These are phyloP conservation scores for Junco hyemalis DNA, from an alignment of 2,113 vertebrate genomes.

Conservation along the genomic window DNA sequence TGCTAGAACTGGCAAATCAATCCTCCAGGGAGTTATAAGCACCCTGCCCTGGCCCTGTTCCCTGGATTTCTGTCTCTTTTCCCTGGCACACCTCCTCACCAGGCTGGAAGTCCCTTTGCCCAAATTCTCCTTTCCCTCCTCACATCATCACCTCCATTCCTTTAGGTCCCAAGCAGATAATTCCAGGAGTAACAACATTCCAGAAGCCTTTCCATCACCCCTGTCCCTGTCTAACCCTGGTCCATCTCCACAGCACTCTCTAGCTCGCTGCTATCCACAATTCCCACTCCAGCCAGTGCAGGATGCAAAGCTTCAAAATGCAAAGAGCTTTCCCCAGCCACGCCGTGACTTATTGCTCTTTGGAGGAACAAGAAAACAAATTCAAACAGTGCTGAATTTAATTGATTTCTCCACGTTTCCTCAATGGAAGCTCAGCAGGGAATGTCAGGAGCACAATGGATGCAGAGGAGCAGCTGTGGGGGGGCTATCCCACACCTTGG, in stretches of 20 bases:
- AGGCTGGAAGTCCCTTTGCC: conserved; percentile 55
- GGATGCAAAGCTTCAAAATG: background rate
- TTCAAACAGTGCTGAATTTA: background rate
- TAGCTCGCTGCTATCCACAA: background rate
- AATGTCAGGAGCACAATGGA: background rate
- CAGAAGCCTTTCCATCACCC: background rate
- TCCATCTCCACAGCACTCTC: background rate
- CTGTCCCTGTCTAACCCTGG: background rate
- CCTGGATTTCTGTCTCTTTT: conserved; percentile 65
- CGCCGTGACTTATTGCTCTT: accelerated
- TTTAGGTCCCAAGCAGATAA: background rate
- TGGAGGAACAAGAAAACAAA: background rate
- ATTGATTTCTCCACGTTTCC: background rate
- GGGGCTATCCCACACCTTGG: background rate
- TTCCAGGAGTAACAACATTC: accelerated
- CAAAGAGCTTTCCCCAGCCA: background rate
- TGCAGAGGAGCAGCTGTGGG: accelerated
- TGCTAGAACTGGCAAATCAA: conserved; percentile 63
- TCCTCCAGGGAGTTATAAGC: conserved; percentile 64
- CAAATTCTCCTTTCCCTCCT: conserved; percentile 20
- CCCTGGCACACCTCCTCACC: conserved; percentile 48
- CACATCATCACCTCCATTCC: background rate
- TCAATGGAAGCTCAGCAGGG: background rate
- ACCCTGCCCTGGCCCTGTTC: conserved; percentile 63
- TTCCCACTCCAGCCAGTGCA: background rate